Evolutionary conservation across 2,888 invertebrate species (phyloP).

Genomic region (Idaea aversata): DNA sequence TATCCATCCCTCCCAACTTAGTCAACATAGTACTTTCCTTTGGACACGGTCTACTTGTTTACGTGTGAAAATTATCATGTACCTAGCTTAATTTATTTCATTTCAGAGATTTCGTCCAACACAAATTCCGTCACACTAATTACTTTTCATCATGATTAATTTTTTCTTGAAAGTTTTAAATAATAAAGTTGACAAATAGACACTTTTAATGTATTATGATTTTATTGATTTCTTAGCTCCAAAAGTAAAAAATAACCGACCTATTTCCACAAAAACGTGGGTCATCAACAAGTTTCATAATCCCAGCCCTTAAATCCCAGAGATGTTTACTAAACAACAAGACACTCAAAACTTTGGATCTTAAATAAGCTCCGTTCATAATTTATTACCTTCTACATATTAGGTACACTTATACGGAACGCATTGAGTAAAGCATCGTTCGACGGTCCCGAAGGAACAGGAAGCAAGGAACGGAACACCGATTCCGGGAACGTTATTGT

Average conservation of each 20-base stretch:
- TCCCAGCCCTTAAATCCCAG: not conserved
- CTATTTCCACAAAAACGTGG: not conserved
- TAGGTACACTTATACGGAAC: conserved; percentile 26
- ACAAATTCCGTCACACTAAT: too few species aligned
- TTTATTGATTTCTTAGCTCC: too few species aligned
- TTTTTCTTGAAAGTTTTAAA: too few species aligned
- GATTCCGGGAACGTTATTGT: conserved; percentile 67
- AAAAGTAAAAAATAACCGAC: not conserved
- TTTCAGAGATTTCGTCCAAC: too few species aligned
- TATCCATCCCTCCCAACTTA: too few species aligned
- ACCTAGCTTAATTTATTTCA: too few species aligned
- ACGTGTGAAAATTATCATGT: too few species aligned
- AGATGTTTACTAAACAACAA: not conserved
- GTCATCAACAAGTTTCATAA: not conserved
- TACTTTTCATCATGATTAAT: too few species aligned
- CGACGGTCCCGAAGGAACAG: conserved; percentile 36
- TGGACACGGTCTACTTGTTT: too few species aligned
- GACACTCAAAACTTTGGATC: not conserved
- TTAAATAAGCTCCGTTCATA: not conserved
- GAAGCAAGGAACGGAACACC: conserved; percentile 53
- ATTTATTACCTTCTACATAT: not conserved
- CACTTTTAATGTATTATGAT: too few species aligned
- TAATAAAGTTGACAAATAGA: too few species aligned
- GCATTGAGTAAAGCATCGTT: conserved; percentile 11
- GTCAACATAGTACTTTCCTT: too few species aligned